Base-by-base conservation (phyloP, 1,140 invertebrate genomes). In the Rhynchophorus ferrugineus region DNA sequence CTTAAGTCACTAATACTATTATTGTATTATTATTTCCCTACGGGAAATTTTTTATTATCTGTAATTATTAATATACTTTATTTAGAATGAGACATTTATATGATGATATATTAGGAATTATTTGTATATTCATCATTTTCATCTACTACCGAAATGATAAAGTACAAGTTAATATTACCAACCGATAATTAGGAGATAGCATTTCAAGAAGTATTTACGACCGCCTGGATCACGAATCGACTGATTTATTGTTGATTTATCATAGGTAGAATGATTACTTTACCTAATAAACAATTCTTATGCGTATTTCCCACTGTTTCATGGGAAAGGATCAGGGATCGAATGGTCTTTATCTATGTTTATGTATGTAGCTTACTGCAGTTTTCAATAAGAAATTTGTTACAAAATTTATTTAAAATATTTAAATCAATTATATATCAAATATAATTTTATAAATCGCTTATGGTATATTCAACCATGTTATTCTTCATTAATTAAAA, bases 131-230 rank as follows among this genome's bases (percentile, higher is more conserved):
- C 24, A 16, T 7, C 16, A 45, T 46, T 9, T 17, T 36, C 17
- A 17, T 3, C 35, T 9, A 22, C 6, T 9, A 22, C 24, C 18
- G 14, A 41, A 44, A 29, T 20, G 35, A 51, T 51, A 51, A 51
- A 44, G 38, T 51, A 19, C 49, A 51, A 19, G 44, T 39, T 51
- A 44, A 51, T 51, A 44, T 44, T 36, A 19, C 49, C 49, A 42
- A 37, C 49, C 35, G 49, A 44, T 51, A 51, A 51, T 51, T 51
- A 51, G 24, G 44, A 49, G 48, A 49, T 49, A 49, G 41, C 48
- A 38, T 8, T 3, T 42, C 16, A 38, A 24, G 41, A 49, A 42
- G 41, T 49, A 42, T 49, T 49, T 41, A 18, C 19, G 8, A 18
- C n/a, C 7, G n/a, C 3, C 24, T 16, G 44, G 44, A 46, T 46